These are phyloP conservation scores for Papilio gigon DNA, from an alignment of 2,888 invertebrate species.

Conservation along the genomic window DNA sequence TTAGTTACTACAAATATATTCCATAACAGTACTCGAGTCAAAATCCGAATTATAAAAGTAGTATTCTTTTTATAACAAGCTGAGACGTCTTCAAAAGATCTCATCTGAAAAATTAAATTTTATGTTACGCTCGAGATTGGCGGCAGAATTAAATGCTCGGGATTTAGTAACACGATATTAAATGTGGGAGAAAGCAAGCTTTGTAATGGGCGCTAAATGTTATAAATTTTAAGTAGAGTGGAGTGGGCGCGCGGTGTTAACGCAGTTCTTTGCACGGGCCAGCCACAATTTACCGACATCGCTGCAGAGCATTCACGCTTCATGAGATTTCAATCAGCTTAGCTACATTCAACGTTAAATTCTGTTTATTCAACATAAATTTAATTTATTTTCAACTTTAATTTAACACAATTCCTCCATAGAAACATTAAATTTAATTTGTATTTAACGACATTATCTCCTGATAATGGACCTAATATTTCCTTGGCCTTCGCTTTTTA, in stretches of 20 bases:
- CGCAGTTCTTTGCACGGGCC: conserved; percentile 16
- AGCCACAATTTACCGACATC: conserved; percentile 9
- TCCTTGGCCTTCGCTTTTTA: background rate
- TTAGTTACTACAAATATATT: conserved; percentile 3
- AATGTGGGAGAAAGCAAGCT: conserved; percentile 25
- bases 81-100: conserved; percentile 24
- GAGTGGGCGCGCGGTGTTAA: conserved; percentile 8
- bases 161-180: conserved; percentile 23
- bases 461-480: too few species aligned
- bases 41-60: conserved; percentile 35
- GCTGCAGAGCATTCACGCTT: conserved; percentile 17
- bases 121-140: conserved; percentile 19
- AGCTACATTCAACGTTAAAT: conserved; percentile 14
- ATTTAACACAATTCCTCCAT: background rate
- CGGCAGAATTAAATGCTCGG: conserved; percentile 18
- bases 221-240: conserved; percentile 25
- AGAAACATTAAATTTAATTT: background rate
- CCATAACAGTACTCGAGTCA: conserved; percentile 12
- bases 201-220: conserved; percentile 24
- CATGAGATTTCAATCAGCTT: conserved; percentile 16
- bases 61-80: conserved; percentile 26
- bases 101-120: conserved; percentile 26
- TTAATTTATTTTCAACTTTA: conserved; percentile 2
- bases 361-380: background rate
- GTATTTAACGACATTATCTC: background rate